Evolutionary conservation across 2,113 vertebrate species (phyloP), one percentile per base, ranked within the genome.

Genomic region (Lepidothrix coronata): DNA sequence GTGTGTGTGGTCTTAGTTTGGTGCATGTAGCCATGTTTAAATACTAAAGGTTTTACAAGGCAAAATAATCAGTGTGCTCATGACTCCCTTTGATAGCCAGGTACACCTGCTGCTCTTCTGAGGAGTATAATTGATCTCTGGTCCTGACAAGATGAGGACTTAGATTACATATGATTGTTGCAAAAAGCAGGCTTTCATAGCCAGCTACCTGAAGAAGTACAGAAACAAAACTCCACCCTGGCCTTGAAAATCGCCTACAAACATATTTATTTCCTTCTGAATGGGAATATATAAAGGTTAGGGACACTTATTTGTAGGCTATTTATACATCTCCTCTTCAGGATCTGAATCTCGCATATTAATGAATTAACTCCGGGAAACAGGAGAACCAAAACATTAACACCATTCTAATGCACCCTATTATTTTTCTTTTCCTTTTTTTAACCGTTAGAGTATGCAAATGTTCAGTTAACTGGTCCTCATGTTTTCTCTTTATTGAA

Each of bases 401-500:
- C 82, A 79, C 43, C 59, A 87, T 88, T 94, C 54, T 87, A 91
- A 88, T 48, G 63, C 70, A 93, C 52, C 28, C 14, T 65, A 70
- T 62, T 96, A 68, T 72, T 91, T 95, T 89, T 61, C 57, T 54
- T 75, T 87, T 44, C 44, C 52, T 43, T 73, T 93, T 97, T 93
- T 88, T 9, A 94, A 93, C 91, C 2, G 11, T 91, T 95, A 74
- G 91, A 81, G 79, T 94, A 97, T 96, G 96, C 92, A 97, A 97
- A 97, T 97, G 39, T 68, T 95, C 74, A 41, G 85, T 95, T 97
- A 97, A 96, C 97, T 88, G 92, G 91, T 95, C 91, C 77, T 95
- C 77, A 61, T 96, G 96, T 94, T 97, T 97, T 96, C 92, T 93
- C 79, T 93, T 97, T 96, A 96, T 95, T 95, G 89, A 97, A 96